Evolutionary conservation across 1,140 invertebrate species (phyloP), one percentile per base, ranked within the genome.

Genomic region (Mamestra configurata): DNA sequence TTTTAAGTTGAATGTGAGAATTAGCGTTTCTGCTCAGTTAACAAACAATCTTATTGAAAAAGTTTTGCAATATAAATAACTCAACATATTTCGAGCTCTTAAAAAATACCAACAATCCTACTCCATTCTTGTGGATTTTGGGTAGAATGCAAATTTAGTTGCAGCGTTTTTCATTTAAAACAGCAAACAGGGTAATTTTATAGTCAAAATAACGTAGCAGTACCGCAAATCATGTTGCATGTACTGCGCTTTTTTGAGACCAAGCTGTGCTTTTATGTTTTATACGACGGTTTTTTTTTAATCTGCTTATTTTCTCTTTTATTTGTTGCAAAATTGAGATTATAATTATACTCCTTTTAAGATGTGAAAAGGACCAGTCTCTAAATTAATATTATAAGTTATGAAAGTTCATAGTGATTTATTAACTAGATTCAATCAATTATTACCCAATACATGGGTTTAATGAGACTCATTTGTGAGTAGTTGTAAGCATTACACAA

Each of bases 81-180:
- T 49, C 13, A 49, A n/a, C 24, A 15, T 59, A 24, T 6, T 59
- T n/a, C 5, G 24, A 27, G 27, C 24, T 27, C 22, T 31, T 31
- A 59, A 59, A 59, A n/a, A 31, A 59, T 15, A 3, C 20, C 55
- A 22, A 57, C 22, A 15, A 1, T 13, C 11, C 53, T 57, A 24
- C 55, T 13, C 11, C 24, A 31, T 59, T 59, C 55, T n/a, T 49
- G 24, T 59, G 55, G 4, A 31, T 59, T 59, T 59, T 59, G 24
- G 55, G 4, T 31, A 59, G 27, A 59, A 59, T 59, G 24, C 55
- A 59, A 59, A 59, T 59, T 59, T 31, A 27, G 55, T 27, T 13
- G 24, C 55, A 15, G 20, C 55, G 55, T 59, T 13, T 31, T 59
- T 59, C 55, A 59, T 59, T 31, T 59, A 59, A 59, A 59, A 27